These are phyloP conservation scores for Neodiprion fabricii DNA, from an alignment of 1,140 invertebrate species.

Conservation along the genomic window DNA sequence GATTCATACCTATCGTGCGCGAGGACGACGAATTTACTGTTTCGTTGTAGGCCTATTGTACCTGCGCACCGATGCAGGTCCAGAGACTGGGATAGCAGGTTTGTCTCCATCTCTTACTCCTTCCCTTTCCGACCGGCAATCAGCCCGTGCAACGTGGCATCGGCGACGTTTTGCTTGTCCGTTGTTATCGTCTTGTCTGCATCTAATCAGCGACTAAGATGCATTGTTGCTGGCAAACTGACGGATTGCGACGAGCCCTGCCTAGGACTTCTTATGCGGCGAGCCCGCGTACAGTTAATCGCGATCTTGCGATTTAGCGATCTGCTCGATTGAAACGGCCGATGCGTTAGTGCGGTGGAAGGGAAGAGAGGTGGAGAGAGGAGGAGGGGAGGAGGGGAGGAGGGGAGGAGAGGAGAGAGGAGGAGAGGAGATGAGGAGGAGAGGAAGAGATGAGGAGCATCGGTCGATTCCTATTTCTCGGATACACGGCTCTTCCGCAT, in stretches of 20 bases:
- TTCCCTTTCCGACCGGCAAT: neutral
- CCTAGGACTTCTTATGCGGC: constrained; percentile 12
- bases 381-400: neutral
- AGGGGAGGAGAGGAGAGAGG: neutral
- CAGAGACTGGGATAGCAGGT: too few relatives aligned
- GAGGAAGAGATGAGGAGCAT: neutral
- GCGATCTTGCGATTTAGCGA: constrained; percentile 14
- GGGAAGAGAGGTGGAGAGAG: constrained; percentile 15
- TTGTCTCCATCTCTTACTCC: neutral
- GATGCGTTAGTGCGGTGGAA: constrained; percentile 12
- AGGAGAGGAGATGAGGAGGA: neutral
- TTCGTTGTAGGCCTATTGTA: too few relatives aligned
- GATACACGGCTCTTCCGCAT: too few relatives aligned
- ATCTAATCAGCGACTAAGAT: constrained; percentile 54
- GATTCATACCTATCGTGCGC: too few relatives aligned
- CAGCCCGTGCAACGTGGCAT: neutral
- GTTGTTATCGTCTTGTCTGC: constrained; percentile 39
- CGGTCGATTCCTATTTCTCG: too few relatives aligned
- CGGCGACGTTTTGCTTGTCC: constrained; percentile 11
- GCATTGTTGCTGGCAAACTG: constrained; percentile 44
- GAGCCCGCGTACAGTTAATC: neutral
- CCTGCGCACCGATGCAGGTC: too few relatives aligned
- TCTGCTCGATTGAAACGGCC: constrained; percentile 22
- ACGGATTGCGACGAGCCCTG: constrained; percentile 42
- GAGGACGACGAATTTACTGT: too few relatives aligned